Evolutionary conservation across 2,113 vertebrate genomes (phyloP).

Genomic region (Carassius auratus): DNA sequence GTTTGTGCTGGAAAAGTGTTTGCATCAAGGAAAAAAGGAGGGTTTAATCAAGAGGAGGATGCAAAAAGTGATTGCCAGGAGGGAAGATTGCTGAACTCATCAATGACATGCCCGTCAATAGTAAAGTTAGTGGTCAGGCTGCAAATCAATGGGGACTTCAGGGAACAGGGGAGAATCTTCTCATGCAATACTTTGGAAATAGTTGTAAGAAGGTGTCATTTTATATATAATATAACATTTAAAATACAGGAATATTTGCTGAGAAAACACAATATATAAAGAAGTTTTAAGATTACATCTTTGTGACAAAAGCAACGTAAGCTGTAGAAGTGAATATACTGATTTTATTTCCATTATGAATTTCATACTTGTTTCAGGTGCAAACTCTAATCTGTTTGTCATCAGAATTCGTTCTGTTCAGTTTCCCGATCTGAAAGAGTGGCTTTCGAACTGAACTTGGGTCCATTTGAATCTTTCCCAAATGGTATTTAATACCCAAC

Average conservation of each 20-base stretch:
- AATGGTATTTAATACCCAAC: not conserved
- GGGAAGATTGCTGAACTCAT: conserved; percentile 32
- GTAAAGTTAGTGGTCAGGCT: conserved; percentile 36
- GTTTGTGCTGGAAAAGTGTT: conserved; percentile 50
- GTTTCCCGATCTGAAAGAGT: not conserved
- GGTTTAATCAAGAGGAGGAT: conserved; percentile 58
- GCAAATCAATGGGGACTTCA: conserved; percentile 36
- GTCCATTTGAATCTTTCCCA: not conserved
- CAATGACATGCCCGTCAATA: conserved; percentile 18
- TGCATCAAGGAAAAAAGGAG: conserved; percentile 31
- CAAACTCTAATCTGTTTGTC: not conserved
- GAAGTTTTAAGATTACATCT: not conserved
- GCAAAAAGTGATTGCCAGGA: conserved; percentile 44
- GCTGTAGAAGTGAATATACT: not conserved
- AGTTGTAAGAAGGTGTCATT: too few relatives aligned
- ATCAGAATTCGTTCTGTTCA: not conserved
- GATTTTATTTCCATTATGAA: not conserved
- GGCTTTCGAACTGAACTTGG: not conserved
- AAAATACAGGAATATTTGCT: too few relatives aligned
- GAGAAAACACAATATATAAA: not conserved
- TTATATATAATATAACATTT: too few relatives aligned
- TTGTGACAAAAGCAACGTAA: not conserved
- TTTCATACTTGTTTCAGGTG: not conserved
- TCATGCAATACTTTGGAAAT: not conserved
- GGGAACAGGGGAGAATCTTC: conserved; percentile 9